Percentiles rank a stretch among this genome's conserved stretches.
phyloP scores from a whole-genome alignment of 2,888 invertebrate genomes.

The Digitonthophagus gazella region DNA sequence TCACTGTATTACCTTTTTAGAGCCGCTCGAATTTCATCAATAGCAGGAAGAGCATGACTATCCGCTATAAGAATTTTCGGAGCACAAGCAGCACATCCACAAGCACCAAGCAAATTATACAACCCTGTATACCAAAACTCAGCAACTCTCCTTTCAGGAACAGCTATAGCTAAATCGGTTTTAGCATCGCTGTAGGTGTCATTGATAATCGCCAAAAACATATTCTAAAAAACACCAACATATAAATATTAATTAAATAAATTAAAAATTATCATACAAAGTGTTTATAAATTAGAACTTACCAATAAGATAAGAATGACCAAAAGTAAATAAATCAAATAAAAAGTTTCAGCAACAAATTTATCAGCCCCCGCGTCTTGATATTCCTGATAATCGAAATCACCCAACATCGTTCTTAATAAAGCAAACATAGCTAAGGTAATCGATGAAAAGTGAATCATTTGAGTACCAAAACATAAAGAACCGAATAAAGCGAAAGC shows the following conservation, averaged over 20 bases:
- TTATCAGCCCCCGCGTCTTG: conserved; percentile 60
- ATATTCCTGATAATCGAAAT: conserved; percentile 69
- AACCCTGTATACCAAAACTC: conserved; percentile 59
- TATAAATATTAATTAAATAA: conserved; percentile 23
- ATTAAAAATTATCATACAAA: not conserved
- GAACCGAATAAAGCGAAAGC: conserved; percentile 75
- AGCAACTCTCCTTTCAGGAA: conserved; percentile 56
- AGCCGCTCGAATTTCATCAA: conserved; percentile 43
- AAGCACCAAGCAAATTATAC: conserved; percentile 54
- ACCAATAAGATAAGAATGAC: conserved; percentile 75
- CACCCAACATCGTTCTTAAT: conserved; percentile 72
- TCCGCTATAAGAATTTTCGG: conserved; percentile 31
- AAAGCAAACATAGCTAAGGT: conserved; percentile 64
- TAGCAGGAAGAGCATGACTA: conserved; percentile 40
- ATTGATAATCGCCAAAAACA: conserved; percentile 80
- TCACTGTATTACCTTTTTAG: conserved; percentile 48
- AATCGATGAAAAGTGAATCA: conserved; percentile 62
- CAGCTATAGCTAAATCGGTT: conserved; percentile 59
- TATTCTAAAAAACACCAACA: conserved; percentile 58
- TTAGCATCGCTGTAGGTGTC: conserved; percentile 76
- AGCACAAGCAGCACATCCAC: conserved; percentile 36
- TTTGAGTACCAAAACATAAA: conserved; percentile 65
- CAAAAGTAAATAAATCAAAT: conserved; percentile 72
- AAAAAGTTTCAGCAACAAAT: conserved; percentile 70
- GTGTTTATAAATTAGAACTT: conserved; percentile 30